A percentile compares a stretch with the other conserved stretches of the same genome.
Evolutionary conservation across 2,113 vertebrate species (phyloP).

Genomic region (Eulemur macaco): DNA sequence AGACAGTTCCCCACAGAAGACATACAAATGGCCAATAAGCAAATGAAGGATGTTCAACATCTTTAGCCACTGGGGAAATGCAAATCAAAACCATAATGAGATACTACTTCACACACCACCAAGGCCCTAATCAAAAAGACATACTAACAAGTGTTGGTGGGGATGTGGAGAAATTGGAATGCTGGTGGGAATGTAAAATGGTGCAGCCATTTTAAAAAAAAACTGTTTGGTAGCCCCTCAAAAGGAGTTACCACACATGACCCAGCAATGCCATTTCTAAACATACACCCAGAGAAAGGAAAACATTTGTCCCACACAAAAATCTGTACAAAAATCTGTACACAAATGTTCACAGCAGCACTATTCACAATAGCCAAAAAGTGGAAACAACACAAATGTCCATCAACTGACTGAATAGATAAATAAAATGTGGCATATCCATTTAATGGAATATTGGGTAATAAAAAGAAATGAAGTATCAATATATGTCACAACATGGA

Average conservation of each 20-base stretch:
- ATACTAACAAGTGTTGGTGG: background rate
- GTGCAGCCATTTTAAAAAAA: background rate
- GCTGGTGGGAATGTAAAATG: background rate
- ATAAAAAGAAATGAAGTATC: background rate
- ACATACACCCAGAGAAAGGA: conserved; percentile 20
- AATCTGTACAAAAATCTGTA: background rate
- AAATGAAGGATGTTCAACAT: background rate
- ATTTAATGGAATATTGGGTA: background rate
- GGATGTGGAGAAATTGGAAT: background rate
- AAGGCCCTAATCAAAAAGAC: background rate
- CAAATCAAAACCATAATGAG: conserved; percentile 22
- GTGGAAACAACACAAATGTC: background rate
- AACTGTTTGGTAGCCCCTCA: background rate
- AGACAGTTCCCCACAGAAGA: background rate
- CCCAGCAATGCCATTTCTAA: background rate
- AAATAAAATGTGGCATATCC: background rate
- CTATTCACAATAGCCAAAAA: background rate
- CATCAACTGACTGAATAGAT: background rate
- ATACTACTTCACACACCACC: background rate
- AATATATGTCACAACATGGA: background rate
- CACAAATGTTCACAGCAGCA: background rate
- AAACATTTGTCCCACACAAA: background rate
- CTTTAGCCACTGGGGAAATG: conserved; percentile 15
- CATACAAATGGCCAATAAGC: background rate
- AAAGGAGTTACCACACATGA: background rate